Percentiles rank a stretch among this genome's conserved stretches.
Conservation (phyloP, 2,113 vertebrate species). For the Crotalus horridus region DNA sequence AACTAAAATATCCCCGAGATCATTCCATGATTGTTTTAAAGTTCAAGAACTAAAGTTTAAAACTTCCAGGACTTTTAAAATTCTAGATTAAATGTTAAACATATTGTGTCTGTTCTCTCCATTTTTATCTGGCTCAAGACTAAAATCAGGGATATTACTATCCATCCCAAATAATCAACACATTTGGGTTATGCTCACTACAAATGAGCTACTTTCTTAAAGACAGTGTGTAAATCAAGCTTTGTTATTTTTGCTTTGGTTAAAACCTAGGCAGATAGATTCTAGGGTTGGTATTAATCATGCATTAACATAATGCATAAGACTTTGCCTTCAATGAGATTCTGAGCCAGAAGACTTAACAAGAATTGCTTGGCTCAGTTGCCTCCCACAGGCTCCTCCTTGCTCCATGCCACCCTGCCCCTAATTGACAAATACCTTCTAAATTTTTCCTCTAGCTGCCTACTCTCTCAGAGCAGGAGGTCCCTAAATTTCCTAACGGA, state of each 20-base stretch:
- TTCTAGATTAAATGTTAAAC: not conserved
- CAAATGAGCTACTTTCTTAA: not conserved
- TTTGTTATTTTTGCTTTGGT: not conserved
- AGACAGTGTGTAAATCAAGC: not conserved
- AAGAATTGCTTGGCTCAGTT: not conserved
- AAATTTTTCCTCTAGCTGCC: not conserved
- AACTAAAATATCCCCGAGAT: not conserved
- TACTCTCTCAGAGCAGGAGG: not conserved
- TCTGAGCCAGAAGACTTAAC: not conserved
- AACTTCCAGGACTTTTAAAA: not conserved
- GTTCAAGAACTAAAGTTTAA: not conserved
- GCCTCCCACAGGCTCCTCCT: not conserved
- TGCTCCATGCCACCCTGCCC: not conserved
- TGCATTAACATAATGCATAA: not conserved
- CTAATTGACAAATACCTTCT: not conserved
- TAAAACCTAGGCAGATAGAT: not conserved
- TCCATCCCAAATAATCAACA: not conserved
- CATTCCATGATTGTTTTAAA: not conserved
- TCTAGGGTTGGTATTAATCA: not conserved
- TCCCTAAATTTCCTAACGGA: slow-evolving; percentile 34
- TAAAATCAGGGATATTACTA: not conserved
- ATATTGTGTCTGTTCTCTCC: not conserved
- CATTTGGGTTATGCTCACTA: not conserved
- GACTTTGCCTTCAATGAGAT: not conserved
- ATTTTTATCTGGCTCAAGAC: not conserved